Evolutionary conservation across 1,140 invertebrate genomes (phyloP).

Genomic region (Brachionus plicatilis): DNA sequence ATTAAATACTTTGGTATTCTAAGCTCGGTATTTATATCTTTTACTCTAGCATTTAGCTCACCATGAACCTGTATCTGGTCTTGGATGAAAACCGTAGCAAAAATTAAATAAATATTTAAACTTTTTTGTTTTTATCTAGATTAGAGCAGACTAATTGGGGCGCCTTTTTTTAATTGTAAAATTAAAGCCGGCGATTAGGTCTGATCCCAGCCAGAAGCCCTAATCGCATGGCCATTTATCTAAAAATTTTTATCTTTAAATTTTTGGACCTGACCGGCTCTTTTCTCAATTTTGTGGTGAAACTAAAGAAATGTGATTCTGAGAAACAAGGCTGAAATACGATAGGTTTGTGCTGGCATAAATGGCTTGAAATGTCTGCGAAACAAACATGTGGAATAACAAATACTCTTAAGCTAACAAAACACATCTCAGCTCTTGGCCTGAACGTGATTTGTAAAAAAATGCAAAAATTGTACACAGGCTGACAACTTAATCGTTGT

Average conservation of each 20-base stretch:
- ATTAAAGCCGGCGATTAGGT: not conserved
- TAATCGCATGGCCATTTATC: not conserved
- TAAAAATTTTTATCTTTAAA: not conserved
- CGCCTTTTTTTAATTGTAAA: not conserved
- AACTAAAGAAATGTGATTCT: not conserved
- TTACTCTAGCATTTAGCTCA: not conserved
- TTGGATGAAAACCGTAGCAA: not conserved
- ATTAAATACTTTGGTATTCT: not conserved
- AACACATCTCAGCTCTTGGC: not conserved
- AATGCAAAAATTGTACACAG: not conserved
- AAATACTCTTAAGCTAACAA: not conserved
- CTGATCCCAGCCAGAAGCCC: not conserved
- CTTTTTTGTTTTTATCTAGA: not conserved
- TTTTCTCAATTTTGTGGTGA: too few species aligned
- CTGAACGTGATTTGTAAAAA: not conserved
- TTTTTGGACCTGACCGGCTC: not conserved
- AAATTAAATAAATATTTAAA: not conserved
- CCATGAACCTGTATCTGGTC: not conserved
- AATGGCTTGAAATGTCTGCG: not conserved
- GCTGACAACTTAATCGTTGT: not conserved
- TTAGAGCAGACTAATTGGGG: not conserved
- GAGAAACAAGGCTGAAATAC: not conserved
- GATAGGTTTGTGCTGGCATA: not conserved
- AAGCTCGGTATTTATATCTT: not conserved
- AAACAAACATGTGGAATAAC: constrained; percentile 21